Evolutionary conservation across 2,113 vertebrate genomes (phyloP).

Genomic region (Columbina picui): DNA sequence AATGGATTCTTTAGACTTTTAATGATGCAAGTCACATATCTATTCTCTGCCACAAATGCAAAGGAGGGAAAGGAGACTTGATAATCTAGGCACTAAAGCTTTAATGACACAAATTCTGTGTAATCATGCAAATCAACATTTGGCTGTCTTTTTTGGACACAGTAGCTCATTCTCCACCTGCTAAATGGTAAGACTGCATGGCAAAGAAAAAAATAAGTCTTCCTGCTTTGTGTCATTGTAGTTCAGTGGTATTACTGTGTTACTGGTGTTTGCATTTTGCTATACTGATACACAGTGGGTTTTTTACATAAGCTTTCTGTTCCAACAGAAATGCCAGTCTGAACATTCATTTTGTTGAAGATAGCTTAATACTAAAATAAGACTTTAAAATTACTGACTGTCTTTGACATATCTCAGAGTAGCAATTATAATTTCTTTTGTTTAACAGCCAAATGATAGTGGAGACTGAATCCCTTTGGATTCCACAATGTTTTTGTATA

Average conservation of each 20-base stretch:
- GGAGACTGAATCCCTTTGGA: neutral
- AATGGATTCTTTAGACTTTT: neutral
- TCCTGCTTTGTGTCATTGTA: neutral
- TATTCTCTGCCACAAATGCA: neutral
- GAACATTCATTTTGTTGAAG: neutral
- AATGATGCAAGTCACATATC: neutral
- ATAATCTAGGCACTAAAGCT: neutral
- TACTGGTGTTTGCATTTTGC: neutral
- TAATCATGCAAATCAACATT: slow-evolving; percentile 24
- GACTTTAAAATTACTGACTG: neutral
- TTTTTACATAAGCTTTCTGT: neutral
- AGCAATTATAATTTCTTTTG: neutral
- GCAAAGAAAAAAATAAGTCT: neutral
- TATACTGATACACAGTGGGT: neutral
- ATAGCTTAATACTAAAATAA: neutral
- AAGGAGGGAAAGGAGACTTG: neutral
- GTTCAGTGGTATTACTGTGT: neutral
- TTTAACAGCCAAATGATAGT: neutral
- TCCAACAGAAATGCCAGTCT: neutral
- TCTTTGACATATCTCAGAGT: neutral
- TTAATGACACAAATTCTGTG: slow-evolving; percentile 21
- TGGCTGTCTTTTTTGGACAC: neutral
- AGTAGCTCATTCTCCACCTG: neutral
- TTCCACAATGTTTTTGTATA: neutral
- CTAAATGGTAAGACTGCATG: neutral